A percentile compares a stretch with the other conserved stretches of the same genome.
These are phyloP conservation scores for Hypotaenidia philippensis DNA, from an alignment of 2,797 vertebrate genomes.

Conservation along the genomic window DNA sequence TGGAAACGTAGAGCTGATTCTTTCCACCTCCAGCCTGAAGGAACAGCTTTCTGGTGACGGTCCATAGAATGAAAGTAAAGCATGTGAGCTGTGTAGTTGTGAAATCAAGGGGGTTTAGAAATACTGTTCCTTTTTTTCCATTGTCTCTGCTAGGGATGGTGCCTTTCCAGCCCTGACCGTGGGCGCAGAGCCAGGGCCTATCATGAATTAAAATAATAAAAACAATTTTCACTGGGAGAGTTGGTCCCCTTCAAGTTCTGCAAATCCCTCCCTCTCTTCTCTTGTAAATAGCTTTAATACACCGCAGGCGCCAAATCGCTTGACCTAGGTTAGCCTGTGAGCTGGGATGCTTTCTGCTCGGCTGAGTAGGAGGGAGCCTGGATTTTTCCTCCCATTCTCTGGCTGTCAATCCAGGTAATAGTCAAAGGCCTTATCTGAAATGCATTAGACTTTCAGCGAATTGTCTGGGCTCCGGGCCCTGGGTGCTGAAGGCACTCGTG, in stretches of 20 bases:
- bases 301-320: slow-evolving; percentile 91
- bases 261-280: slow-evolving; percentile 6
- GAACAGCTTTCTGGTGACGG: neutral
- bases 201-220: neutral
- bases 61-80: neutral
- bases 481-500: slow-evolving; percentile 61
- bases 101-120: neutral
- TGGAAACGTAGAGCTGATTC: neutral
- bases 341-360: slow-evolving; percentile 87
- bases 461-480: slow-evolving; percentile 52
- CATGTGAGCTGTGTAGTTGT: neutral
- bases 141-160: neutral
- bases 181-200: neutral
- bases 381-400: slow-evolving; percentile 83
- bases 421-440: slow-evolving; percentile 86
- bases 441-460: slow-evolving; percentile 48
- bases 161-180: neutral
- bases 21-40: neutral
- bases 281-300: slow-evolving; percentile 87
- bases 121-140: neutral
- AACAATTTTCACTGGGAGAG: neutral
- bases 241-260: slow-evolving; percentile 76
- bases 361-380: slow-evolving; percentile 84
- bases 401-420: slow-evolving; percentile 89
- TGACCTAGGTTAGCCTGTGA: slow-evolving; percentile 87